These are phyloP conservation scores for Xyrichtys novacula DNA, from an alignment of 2,797 vertebrate genomes.

Conservation along the genomic window DNA sequence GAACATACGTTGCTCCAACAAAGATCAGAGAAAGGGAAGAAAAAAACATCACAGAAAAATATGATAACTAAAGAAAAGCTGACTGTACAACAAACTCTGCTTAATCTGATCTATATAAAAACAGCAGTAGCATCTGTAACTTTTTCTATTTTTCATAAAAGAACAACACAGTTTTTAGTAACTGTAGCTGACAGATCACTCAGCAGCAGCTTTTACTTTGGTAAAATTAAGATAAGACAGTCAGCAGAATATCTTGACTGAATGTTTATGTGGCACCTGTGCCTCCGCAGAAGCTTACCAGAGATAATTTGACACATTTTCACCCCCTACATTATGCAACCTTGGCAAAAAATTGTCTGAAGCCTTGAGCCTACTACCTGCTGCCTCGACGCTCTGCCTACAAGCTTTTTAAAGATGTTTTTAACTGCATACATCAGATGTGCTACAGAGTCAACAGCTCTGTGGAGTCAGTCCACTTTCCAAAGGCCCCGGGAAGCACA, in stretches of 20 bases:
- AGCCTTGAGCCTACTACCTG: neutral
- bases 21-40: too few species aligned
- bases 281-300: neutral
- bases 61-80: too few species aligned
- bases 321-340: neutral
- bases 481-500: neutral
- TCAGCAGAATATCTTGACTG: neutral
- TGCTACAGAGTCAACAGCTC: neutral
- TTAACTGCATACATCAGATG: constrained; percentile 1
- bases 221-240: neutral
- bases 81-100: too few species aligned
- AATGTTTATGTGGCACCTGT: constrained; percentile 3
- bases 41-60: too few species aligned
- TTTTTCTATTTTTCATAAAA: neutral
- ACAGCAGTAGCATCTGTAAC: neutral
- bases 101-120: neutral
- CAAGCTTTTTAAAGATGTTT: constrained; percentile 1
- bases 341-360: neutral
- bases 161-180: neutral
- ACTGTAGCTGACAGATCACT: neutral
- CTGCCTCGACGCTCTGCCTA: neutral
- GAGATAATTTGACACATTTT: constrained; percentile 4
- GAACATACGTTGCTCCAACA: too few species aligned
- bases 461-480: neutral
- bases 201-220: neutral